Conservation (phyloP, 64 coral and sea anemone species). For the Montipora sp. region DNA sequence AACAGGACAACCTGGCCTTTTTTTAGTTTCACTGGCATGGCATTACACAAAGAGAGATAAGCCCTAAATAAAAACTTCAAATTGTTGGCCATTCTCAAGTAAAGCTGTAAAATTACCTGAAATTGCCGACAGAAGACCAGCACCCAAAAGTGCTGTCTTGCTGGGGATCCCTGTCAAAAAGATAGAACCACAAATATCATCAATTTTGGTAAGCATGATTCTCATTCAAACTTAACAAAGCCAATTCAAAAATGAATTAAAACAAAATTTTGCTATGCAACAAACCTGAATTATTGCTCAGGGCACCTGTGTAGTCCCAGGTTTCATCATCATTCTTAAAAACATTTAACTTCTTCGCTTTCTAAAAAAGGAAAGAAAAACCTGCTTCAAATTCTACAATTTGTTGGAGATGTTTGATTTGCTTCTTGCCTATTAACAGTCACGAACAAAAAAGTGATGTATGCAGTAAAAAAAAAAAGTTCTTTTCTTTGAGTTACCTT, state of each 20-base stretch:
- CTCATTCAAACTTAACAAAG: too few relatives aligned
- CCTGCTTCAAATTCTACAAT: neutral
- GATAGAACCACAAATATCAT: too few relatives aligned
- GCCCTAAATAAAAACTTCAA: neutral
- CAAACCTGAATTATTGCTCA: slow-evolving; percentile 82
- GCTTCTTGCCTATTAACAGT: too few relatives aligned
- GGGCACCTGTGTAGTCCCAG: slow-evolving; percentile 97
- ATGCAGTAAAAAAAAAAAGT: neutral
- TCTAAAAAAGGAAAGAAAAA: slow-evolving; percentile 16
- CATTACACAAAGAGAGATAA: neutral
- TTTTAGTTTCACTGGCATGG: too few relatives aligned
- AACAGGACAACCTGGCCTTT: too few relatives aligned
- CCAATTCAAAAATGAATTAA: too few relatives aligned
- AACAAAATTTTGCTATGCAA: too few relatives aligned
- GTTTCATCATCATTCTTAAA: slow-evolving; percentile 99
- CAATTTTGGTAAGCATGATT: too few relatives aligned
- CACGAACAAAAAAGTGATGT: neutral
- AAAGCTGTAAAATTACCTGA: slow-evolving; percentile 59
- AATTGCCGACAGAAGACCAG: slow-evolving; percentile 87
- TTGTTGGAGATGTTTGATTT: neutral
- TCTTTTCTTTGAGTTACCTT: slow-evolving; percentile 64
- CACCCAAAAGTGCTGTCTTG: slow-evolving; percentile 86
- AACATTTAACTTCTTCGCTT: slow-evolving; percentile 98
- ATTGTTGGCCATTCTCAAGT: neutral
- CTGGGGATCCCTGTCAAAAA: slow-evolving; percentile 70